Percentiles rank a stretch among this genome's conserved stretches.
Conservation (phyloP, 2,797 vertebrate genomes). For the Alca torda region DNA sequence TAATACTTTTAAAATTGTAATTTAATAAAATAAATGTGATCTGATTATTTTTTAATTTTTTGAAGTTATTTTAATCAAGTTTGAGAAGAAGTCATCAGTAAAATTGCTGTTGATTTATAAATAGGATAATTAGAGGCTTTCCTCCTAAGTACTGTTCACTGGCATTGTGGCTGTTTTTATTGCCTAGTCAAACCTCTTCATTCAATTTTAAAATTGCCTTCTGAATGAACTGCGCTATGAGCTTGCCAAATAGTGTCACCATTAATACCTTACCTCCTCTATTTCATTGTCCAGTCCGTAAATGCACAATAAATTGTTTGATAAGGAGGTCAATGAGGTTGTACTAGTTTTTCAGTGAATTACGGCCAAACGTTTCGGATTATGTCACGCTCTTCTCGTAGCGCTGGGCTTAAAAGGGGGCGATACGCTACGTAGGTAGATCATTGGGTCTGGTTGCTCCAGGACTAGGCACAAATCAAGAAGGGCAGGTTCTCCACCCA, state of each 20-base stretch:
- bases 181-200: conserved; percentile 94
- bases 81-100: conserved; percentile 91
- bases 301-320: conserved; percentile 82
- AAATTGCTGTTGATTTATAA: conserved; percentile 96
- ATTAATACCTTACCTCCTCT: conserved; percentile 85
- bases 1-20: conserved; percentile 71
- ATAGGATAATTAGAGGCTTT: conserved; percentile 94
- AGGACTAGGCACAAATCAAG: conserved; percentile 12
- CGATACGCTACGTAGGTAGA: neutral
- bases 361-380: conserved; percentile 68
- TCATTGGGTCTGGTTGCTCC: neutral
- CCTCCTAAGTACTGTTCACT: conserved; percentile 83
- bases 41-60: conserved; percentile 83
- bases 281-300: conserved; percentile 78
- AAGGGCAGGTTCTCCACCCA: neutral
- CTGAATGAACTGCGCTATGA: conserved; percentile 87
- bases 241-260: conserved; percentile 84
- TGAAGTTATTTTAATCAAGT: conserved; percentile 90
- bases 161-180: conserved; percentile 87
- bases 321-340: conserved; percentile 81
- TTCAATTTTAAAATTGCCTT: conserved; percentile 99
- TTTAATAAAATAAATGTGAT: conserved; percentile 80
- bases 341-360: conserved; percentile 80
- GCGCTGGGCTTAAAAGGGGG: conserved; percentile 35
- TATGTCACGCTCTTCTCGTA: conserved; percentile 51